Conservation (phyloP, 1,140 invertebrate species). For the Pteromalus puparum region DNA sequence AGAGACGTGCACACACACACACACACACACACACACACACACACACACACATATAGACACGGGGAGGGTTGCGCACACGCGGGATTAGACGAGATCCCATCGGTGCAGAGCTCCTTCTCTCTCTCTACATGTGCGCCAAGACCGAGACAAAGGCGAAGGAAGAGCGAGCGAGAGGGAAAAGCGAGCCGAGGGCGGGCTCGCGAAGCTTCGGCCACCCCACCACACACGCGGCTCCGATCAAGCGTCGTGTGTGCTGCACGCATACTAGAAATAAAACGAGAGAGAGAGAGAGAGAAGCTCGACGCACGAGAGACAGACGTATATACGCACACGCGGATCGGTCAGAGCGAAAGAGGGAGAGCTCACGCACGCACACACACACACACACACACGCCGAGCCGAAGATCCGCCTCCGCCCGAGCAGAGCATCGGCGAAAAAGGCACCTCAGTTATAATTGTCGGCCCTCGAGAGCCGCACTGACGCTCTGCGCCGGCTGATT, state of each 20-base stretch:
- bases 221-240: constrained; percentile 57
- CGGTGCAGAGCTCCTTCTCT: neutral
- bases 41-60: too few species aligned
- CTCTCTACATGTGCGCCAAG: neutral
- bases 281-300: constrained; percentile 4
- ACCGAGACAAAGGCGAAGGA: constrained; percentile 15
- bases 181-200: constrained; percentile 69
- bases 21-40: constrained; percentile 51
- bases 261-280: constrained; percentile 27
- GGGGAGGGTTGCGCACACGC: constrained; percentile 40
- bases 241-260: constrained; percentile 50
- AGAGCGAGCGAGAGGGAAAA: constrained; percentile 58
- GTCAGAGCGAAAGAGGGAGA: constrained; percentile 34
- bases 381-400: neutral
- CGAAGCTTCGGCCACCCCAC: constrained; percentile 65
- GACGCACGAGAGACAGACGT: neutral
- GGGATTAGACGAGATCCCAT: constrained; percentile 42
- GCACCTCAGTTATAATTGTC: constrained; percentile 76
- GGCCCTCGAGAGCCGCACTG: constrained; percentile 67
- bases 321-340: constrained; percentile 54
- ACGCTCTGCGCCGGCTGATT: neutral
- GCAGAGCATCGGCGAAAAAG: constrained; percentile 70
- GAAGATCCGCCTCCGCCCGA: constrained; percentile 66
- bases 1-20: constrained; percentile 52
- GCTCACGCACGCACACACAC: constrained; percentile 20